phyloP scores from a whole-genome alignment of 2,113 vertebrate species.

The Hemiscyllium ocellatum region DNA sequence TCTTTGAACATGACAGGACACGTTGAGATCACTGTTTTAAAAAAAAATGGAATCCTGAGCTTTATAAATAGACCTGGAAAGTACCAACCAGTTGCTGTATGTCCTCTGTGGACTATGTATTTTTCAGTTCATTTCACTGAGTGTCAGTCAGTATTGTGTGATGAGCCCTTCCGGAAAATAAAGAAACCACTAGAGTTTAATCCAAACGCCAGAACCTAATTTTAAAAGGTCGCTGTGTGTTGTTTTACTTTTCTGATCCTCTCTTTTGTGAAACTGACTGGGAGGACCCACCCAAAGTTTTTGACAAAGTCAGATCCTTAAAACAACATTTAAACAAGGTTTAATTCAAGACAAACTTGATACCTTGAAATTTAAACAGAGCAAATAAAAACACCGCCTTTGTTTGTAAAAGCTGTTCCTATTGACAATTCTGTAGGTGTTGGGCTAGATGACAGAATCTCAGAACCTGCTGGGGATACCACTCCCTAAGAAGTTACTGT shows the following conservation, averaged over 20 bases:
- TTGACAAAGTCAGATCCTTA: conserved; percentile 16
- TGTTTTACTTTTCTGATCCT: background rate
- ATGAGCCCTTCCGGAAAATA: background rate
- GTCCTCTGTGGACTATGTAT: background rate
- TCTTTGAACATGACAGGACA: background rate
- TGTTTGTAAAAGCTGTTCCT: conserved; percentile 19
- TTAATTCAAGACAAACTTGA: background rate
- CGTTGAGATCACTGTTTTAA: background rate
- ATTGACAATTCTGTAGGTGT: background rate
- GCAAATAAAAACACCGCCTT: background rate
- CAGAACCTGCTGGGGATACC: background rate
- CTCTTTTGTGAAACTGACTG: background rate
- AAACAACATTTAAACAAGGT: conserved; percentile 15
- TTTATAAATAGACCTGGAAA: background rate
- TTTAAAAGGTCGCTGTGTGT: background rate
- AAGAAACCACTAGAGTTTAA: background rate
- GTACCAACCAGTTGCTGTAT: background rate
- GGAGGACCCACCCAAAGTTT: background rate
- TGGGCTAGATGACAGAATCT: background rate
- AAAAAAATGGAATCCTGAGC: background rate
- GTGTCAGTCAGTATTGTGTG: background rate
- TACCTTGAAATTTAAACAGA: conserved; percentile 1
- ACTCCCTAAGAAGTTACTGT: background rate
- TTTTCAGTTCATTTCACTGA: background rate
- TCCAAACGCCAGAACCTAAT: background rate